phyloP scores from a whole-genome alignment of 2,113 vertebrate genomes.

The Gnathonemus longibarbis region DNA sequence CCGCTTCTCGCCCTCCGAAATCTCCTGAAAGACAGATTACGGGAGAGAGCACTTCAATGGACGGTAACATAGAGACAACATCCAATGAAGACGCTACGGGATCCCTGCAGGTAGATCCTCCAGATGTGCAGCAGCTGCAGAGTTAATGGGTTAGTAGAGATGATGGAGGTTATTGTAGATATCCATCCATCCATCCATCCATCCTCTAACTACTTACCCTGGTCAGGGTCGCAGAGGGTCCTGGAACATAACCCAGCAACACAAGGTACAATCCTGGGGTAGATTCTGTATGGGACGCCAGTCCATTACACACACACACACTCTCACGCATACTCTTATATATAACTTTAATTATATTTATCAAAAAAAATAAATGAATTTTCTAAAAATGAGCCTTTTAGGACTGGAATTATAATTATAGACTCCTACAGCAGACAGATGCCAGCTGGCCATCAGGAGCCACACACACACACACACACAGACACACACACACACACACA shows the following conservation, averaged over 20 bases:
- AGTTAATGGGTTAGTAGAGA: background rate
- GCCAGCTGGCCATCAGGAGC: background rate
- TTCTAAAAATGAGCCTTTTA: background rate
- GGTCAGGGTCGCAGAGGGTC: background rate
- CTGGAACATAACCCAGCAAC: background rate
- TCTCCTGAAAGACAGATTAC: conserved; percentile 58
- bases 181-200: background rate
- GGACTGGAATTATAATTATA: background rate
- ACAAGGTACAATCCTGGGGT: background rate
- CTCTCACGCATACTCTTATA: background rate
- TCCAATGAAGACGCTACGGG: background rate
- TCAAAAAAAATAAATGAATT: background rate
- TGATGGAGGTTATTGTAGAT: background rate
- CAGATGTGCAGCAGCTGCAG: background rate
- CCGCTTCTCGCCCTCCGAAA: conserved; percentile 73
- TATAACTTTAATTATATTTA: background rate
- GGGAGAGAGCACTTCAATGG: background rate
- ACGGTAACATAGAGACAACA: background rate
- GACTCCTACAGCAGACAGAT: background rate
- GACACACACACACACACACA: background rate
- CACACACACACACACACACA: too few species aligned
- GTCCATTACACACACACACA: background rate
- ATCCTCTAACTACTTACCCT: background rate
- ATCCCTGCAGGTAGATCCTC: background rate
- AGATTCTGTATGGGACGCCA: background rate